A percentile compares a stretch with the other conserved stretches of the same genome.
These are phyloP conservation scores for Mallotus villosus DNA, from an alignment of 2,797 vertebrate species.

Conservation along the genomic window DNA sequence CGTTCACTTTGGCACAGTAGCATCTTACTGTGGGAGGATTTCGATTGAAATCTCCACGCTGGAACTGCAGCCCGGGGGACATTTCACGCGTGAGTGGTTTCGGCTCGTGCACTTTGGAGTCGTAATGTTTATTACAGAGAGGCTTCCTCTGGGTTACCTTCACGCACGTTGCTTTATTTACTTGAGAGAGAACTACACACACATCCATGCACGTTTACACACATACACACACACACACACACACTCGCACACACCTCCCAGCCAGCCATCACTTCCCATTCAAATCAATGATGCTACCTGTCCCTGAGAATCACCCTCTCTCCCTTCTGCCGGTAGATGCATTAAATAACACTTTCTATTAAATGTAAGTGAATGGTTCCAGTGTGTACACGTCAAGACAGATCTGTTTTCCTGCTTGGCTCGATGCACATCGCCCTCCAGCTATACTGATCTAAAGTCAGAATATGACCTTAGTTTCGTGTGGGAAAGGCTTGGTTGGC, in stretches of 20 bases:
- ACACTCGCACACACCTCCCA: background rate
- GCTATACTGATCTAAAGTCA: background rate
- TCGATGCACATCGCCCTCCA: background rate
- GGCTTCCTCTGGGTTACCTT: too few species aligned
- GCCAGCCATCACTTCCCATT: conserved; percentile 24
- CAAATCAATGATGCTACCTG: conserved; percentile 25
- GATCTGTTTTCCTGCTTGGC: conserved; percentile 15
- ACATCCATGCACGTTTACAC: background rate
- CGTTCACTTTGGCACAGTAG: too few species aligned
- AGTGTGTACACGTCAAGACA: conserved; percentile 23
- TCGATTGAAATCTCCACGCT: background rate
- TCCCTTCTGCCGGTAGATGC: conserved; percentile 20
- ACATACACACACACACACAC: conserved; percentile 5
- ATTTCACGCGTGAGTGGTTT: background rate
- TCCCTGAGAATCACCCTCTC: conserved; percentile 20
- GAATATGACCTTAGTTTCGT: background rate
- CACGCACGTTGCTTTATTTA: too few species aligned
- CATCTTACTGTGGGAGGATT: background rate
- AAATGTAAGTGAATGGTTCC: conserved; percentile 17
- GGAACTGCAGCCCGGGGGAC: background rate
- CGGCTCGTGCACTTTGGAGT: background rate
- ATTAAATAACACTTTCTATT: conserved; percentile 22
- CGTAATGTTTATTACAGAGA: too few species aligned
- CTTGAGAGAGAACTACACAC: background rate
- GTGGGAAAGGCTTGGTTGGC: background rate